Base-by-base conservation (phyloP, 2,888 invertebrate species). In the Chironomus tentans region DNA sequence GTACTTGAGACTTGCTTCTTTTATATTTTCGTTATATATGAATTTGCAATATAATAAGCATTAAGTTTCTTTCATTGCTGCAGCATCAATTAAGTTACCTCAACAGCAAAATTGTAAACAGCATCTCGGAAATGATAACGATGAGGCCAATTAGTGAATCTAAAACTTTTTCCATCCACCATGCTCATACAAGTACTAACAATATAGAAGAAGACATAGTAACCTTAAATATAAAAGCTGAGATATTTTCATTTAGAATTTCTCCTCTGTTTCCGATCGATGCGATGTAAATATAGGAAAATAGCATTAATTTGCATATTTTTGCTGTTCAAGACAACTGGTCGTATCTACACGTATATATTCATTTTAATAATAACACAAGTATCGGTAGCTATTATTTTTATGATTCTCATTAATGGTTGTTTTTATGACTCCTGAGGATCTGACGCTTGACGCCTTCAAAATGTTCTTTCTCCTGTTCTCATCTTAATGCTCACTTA, bases 301-400 rank as follows among this genome's bases (percentile, higher is more conserved):
- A 38, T 38, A 10, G 38, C 38, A 38, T 38, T 38, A 21, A 65
- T 65, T 65, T 65, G 65, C 65, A 65, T 65, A 65, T 65, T 65
- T 65, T 65, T 24, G 13, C 21, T 21, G 65, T 65, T 65, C 13
- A 21, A 65, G 12, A 21, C 65, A 65, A 65, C 65, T 65, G 65
- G 56, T 56, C 65, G 13, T 7, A 65, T 5, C 13, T 24, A 13
- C 12, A 21, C 21, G 4, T 65, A 24, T 6, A 24, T 65, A 13
- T 21, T 24, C 65, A 65, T 65, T 24, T 24, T 24, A 24, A 65
- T 21, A 65, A 65, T 24, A 65, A 65, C 12, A 65, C 21, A 65
- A 65, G 65, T 65, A 65, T 65, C 65, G 65, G 65, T 24, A 65
- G 65, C 65, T 65, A 65, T 65, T 65, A 65, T 65, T 65, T 65